Base-by-base conservation (phyloP, 2,113 vertebrate species). In the Erpornis zantholeuca region DNA sequence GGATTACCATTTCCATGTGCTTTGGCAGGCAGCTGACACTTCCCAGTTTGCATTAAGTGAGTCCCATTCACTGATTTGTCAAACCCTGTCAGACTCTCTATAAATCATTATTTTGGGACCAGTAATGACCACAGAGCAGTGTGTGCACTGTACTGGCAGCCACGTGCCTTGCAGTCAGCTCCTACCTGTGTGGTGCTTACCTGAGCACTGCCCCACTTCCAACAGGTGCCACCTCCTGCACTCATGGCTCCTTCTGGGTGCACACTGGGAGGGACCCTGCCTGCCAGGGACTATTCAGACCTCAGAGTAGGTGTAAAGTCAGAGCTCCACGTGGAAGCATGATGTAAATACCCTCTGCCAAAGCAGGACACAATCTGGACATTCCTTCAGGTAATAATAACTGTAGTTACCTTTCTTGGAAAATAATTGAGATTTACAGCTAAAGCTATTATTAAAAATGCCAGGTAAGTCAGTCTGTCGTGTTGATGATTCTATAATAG, bases 231-330 rank as follows among this genome's bases (percentile, higher is more conserved):
- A 31, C 35, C 64, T 70, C 3, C 72, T n/a, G 61, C 20, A 57
- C 15, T 0, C 1, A 3, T 0, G 6, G 33, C 52, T 60, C 16
- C 3, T 0, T 27, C 27, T 31, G 23, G 1, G 9, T 8, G 54
- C 83, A 9, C 50, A 20, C 29, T 2, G 12, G 28, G 70, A n/a
- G 27, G 49, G 7, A 35, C 24, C 50, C 59, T 27, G n/a, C 40
- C 53, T 86, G 35, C 52, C 86, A 68, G 35, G 0, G 22, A 53
- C 15, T 2, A 8, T 50, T 92, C 82, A 1, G n/a, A 45, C 13
- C n/a, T 10, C 21, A 18, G 23, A 3, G 8, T 0, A 18, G 22
- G 17, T 29, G 50, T 45, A 19, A 76, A 83, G 35, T 45, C 17
- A 49, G 19, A 81, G 35, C 50, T 92, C 14, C 71, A 38, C 25